Evolutionary conservation across 2,888 invertebrate species (phyloP), one percentile per base, ranked within the genome.

Genomic region (Caenorhabditis doughertyi): DNA sequence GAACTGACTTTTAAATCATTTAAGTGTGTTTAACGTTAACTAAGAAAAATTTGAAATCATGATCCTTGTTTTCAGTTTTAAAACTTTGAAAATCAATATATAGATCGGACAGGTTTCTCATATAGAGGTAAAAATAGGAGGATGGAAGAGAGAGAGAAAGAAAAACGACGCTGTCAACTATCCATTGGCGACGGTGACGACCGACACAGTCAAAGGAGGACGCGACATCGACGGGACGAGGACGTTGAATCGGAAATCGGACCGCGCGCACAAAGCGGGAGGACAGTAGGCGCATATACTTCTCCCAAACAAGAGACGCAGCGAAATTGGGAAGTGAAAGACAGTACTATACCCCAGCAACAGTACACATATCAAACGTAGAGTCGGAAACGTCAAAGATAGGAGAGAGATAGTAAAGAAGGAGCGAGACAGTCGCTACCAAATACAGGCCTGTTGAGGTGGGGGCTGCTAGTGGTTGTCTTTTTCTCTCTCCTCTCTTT

Each of bases 181-280:
- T 32, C 51, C 51, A 65, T 42, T 25, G 60, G 51, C 65, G 65
- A 65, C n/a, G 35, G 58, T 39, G 32, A 44, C 64, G 62, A 42
- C 9, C 32, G 8, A 18, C 18, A 35, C n/a, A 25, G 35, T 67
- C 53, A 55, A 68, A 55, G 29, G 64, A 42, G 67, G 62, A 62
- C 68, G 70, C n/a, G 23, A 39, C 18, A 60, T 13, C n/a, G 55
- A n/a, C n/a, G 39, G n/a, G 35, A 55, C 35, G 76, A 68, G 68
- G 56, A 49, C 39, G 49, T n/a, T 29, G 60, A 51, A 62, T 53
- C 44, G 68, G 68, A 77, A 60, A 51, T 58, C 58, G 56, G 70
- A 44, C 71, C 29, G 81, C 49, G 60, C 39, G 51, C 32, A 44
- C 44, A 42, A n/a, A 62, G 32, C 49, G 32, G 27, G 55, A 47